Base-by-base conservation (phyloP, 2,113 vertebrate species). In the Calonectris borealis region DNA sequence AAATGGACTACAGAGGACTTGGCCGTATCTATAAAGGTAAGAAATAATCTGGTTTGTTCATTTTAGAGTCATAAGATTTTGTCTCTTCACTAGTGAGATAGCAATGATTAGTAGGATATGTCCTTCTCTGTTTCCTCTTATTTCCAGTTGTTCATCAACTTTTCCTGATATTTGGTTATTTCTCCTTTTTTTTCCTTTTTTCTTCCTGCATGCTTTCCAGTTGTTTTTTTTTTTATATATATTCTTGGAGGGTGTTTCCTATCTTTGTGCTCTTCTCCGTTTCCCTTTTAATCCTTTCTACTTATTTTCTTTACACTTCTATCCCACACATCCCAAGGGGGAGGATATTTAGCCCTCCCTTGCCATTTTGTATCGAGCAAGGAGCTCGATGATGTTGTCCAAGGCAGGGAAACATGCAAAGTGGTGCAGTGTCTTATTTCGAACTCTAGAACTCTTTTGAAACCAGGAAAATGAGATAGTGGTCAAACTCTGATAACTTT, bases 11-110 rank as follows among this genome's bases (percentile, higher is more conserved):
- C 72, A 96, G 98, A 93, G 98, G 98, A 22, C 92, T 98, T 38
- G 98, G 98, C 36, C 98, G 98, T 64, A 98, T 98, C 66, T 98
- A 98, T 85, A 98, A 98, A 97, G 98, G 98, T 97, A 81, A 82
- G 91, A 84, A 90, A 65, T 48, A 32, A 57, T n/a, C 34, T 71
- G 12, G 5, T 87, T 71, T 88, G 29, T 61, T 80, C 3, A 26
- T 65, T 93, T 93, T 38, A 83, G 32, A 48, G 9, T 82, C 7
- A 4, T 22, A 38, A 25, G 8, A 1, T 91, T 85, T 68, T 69
- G 10, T 24, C 27, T 32, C 29, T 61, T 88, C 55, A 16, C 18
- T 46, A 51, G 22, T 77, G 54, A 86, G 13, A 44, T 73, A 85
- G 8, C 69, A 92, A 14, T 46, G 9, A 51, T 83, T 54, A 62